Base-by-base conservation (phyloP, 2,888 invertebrate species). In the Gerris lacustris region DNA sequence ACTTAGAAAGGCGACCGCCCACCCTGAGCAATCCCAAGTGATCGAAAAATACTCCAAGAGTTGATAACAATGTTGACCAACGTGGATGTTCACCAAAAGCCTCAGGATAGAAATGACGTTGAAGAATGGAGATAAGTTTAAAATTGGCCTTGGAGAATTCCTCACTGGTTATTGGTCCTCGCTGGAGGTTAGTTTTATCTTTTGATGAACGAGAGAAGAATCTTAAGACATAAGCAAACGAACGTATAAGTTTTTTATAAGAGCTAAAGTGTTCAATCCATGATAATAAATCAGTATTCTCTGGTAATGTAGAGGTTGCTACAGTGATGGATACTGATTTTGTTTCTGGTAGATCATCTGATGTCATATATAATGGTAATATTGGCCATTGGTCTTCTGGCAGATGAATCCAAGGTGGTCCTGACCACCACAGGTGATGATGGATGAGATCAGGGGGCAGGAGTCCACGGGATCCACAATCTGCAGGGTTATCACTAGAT, bases 351-450 rank as follows among this genome's bases (percentile, higher is more conserved):
- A 70, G 18, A 9, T 70, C 70, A 15, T 6, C 44, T 17, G 44
- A 6, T 31, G 63, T 7, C 2, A 44, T n/a, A 6, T 67, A 6
- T 17, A 55, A 2, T 11, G 47, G 11, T 67, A 67, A 66, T 6
- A 11, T 6, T 43, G n/a, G 63, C 63, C 55, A 63, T 55, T n/a
- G 63, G 11, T 15, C 69, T n/a, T 11, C 43, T 44, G 55, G 55
- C 15, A 11, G 55, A 55, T 11, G 55, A 6, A 79, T 63, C 18
- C 72, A 73, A 9, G 44, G 7, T 45, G 69, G 69, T 55, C 55
- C 55, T 55, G 55, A 55, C 55, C n/a, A n/a, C n/a, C 55, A 55
- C 9, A 55, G 55, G 15, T 55, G 55, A 5, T 55, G 55, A 55
- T 55, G 2, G 11, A 11, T 55, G 15, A 55, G 55, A 55, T 55